Percentiles rank a stretch among this genome's conserved stretches.
These are phyloP conservation scores for Gymnosoma rotundatum DNA, from an alignment of 2,888 invertebrate species.

Conservation along the genomic window DNA sequence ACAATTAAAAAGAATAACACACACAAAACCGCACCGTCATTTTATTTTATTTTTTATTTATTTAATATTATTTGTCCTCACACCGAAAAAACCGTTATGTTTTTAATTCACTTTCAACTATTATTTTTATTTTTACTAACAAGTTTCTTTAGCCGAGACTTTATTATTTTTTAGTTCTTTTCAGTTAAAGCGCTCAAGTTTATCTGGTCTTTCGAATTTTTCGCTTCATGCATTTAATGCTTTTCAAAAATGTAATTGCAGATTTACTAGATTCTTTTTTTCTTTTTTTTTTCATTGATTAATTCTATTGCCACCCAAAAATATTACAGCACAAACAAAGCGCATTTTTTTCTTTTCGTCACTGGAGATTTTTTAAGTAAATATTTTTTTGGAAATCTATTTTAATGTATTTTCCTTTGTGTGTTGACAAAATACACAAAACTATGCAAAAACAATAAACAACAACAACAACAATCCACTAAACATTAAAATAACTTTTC, in stretches of 20 bases:
- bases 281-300: constrained; percentile 35
- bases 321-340: constrained; percentile 18
- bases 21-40: too few species aligned
- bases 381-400: constrained; percentile 34
- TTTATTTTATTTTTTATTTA: too few species aligned
- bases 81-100: too few species aligned
- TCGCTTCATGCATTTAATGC: constrained; percentile 64
- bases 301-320: constrained; percentile 8
- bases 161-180: constrained; percentile 31
- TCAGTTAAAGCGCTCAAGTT: constrained; percentile 56
- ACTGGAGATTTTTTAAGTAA: constrained; percentile 9
- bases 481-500: constrained; percentile 26
- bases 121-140: background rate
- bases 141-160: constrained; percentile 8
- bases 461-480: constrained; percentile 10
- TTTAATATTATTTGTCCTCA: too few species aligned
- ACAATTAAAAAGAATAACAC: background rate
- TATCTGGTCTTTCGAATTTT: constrained; percentile 62
- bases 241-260: constrained; percentile 31
- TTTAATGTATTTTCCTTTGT: constrained; percentile 26
- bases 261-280: constrained; percentile 19
- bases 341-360: constrained; percentile 32
- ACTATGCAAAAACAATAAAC: constrained; percentile 1
- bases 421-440: constrained; percentile 15
- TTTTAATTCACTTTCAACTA: background rate